These are phyloP conservation scores for Telmatochromis brichardi DNA, from an alignment of 2,113 vertebrate species.

Conservation along the genomic window DNA sequence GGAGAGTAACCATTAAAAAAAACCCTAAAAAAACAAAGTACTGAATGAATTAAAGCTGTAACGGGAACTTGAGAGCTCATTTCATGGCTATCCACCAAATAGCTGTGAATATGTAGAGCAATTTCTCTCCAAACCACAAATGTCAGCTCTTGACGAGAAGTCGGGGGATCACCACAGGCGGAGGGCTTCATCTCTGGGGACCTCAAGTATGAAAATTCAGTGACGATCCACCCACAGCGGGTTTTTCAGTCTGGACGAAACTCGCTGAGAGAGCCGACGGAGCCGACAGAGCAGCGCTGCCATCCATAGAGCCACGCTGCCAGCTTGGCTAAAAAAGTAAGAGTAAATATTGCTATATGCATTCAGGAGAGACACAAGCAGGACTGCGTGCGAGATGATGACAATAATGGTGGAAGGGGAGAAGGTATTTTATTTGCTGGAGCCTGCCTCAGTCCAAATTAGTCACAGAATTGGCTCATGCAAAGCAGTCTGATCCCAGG, in stretches of 20 bases:
- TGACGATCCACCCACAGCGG: not conserved
- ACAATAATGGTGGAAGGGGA: constrained; percentile 1
- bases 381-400: not conserved
- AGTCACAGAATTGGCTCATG: constrained; percentile 41
- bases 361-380: not conserved
- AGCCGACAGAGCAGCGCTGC: not conserved
- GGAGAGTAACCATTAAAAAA: not conserved
- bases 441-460: constrained; percentile 42
- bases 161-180: not conserved
- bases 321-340: not conserved
- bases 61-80: not conserved
- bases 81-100: not conserved
- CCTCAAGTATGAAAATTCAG: not conserved
- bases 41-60: not conserved
- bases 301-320: not conserved
- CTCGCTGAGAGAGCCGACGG: not conserved
- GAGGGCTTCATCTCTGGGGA: not conserved
- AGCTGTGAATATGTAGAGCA: not conserved
- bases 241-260: not conserved
- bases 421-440: constrained; percentile 36
- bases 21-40: fast-evolving
- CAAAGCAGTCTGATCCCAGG: constrained; percentile 42
- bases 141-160: not conserved
- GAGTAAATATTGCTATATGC: not conserved
- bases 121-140: not conserved